Percentiles rank a stretch among this genome's conserved stretches.
Conservation (phyloP, 2,888 invertebrate species). For the Polia nebulosa region DNA sequence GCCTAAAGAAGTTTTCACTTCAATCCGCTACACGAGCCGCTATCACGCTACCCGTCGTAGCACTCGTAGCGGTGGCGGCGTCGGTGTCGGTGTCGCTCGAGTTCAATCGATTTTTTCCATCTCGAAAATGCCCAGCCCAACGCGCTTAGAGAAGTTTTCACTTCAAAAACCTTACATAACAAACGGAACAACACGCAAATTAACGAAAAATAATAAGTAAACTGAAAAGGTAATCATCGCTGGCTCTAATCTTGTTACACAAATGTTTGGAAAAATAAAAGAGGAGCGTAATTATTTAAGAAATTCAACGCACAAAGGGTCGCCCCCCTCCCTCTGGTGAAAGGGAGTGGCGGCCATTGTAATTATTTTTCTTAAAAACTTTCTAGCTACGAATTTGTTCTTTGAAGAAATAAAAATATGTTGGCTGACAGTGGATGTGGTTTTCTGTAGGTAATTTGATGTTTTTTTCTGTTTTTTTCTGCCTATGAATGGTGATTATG, state of each 20-base stretch:
- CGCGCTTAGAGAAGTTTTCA: too few species aligned
- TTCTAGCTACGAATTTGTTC: slow-evolving; percentile 78
- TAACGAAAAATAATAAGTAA: slow-evolving; percentile 66
- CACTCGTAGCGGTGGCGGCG: too few species aligned
- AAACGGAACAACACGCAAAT: slow-evolving; percentile 28
- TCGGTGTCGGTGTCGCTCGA: too few species aligned
- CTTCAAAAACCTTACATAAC: background rate
- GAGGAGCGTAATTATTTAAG: slow-evolving; percentile 86
- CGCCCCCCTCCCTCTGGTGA: slow-evolving; percentile 67
- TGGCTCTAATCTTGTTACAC: slow-evolving; percentile 83
- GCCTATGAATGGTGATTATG: too few species aligned
- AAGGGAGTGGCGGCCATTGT: slow-evolving; percentile 80
- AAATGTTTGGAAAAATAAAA: slow-evolving; percentile 84
- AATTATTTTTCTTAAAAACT: slow-evolving; percentile 89
- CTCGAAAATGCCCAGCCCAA: too few species aligned
- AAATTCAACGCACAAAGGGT: slow-evolving; percentile 77
- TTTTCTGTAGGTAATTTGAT: slow-evolving; percentile 13
- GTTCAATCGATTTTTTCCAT: too few species aligned
- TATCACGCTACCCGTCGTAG: too few species aligned
- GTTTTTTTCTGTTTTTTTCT: too few species aligned
- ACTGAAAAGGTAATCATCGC: slow-evolving; percentile 81
- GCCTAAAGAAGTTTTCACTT: too few species aligned
- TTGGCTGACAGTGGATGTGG: slow-evolving; percentile 65
- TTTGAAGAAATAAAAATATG: slow-evolving; percentile 69
- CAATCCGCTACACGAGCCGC: too few species aligned